Percentiles rank a stretch among this genome's conserved stretches.
Evolutionary conservation across 37 sponge, comb jelly and placozoan species (phyloP).

Genomic region (Beroe ovata): DNA sequence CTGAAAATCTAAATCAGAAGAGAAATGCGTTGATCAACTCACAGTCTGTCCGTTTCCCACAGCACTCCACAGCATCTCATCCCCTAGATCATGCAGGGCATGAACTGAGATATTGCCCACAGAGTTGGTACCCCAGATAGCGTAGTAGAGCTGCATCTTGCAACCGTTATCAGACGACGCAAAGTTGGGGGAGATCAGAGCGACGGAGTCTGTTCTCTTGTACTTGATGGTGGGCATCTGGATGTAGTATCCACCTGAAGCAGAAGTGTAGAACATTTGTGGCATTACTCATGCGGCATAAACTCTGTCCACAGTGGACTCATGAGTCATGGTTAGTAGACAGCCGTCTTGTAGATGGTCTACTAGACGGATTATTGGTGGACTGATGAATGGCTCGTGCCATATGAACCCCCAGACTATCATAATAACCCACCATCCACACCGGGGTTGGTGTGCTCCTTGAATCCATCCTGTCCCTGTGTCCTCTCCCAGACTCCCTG

Average conservation of each 20-base stretch:
- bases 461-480: conserved; percentile 43
- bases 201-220: conserved; percentile 1
- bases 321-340: too few species aligned
- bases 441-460: conserved; percentile 40
- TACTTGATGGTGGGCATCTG: conserved; percentile 39
- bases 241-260: conserved; percentile 50
- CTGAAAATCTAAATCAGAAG: too few species aligned
- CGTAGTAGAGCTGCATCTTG: conserved; percentile 41
- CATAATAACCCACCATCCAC: neutral
- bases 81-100: neutral
- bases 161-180: conserved; percentile 43
- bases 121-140: conserved; percentile 59
- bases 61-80: conserved; percentile 46
- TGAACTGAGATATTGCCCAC: conserved; percentile 51
- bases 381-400: too few species aligned
- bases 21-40: too few species aligned
- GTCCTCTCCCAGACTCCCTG: conserved; percentile 38
- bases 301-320: too few species aligned
- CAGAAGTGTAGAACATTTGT: too few species aligned
- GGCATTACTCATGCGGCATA: too few species aligned
- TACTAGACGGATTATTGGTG: too few species aligned
- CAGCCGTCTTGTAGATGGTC: too few species aligned
- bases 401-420: too few species aligned
- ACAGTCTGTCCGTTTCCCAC: conserved; percentile 49
- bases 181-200: conserved; percentile 45